Evolutionary conservation across 2,888 invertebrate species (phyloP), one percentile per base, ranked within the genome.

Genomic region (Odontocerum albicorne): DNA sequence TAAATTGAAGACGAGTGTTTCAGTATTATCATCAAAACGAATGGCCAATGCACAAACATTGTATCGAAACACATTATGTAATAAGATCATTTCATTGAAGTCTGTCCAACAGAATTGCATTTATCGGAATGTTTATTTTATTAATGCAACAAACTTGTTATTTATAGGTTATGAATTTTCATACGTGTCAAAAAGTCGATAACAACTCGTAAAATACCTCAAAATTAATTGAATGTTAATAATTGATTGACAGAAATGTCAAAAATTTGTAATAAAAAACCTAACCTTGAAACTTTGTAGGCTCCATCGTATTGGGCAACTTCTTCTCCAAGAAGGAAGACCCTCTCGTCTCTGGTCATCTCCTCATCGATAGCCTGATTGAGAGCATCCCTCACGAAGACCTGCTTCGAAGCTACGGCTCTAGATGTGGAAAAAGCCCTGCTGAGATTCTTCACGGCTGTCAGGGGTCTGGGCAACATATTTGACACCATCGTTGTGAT

Each of bases 261-360:
- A n/a, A 15, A 36, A 4, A 43, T 7, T 22, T 21, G 22, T 27
- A 27, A 27, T 27, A 27, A n/a, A n/a, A n/a, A n/a, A n/a, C n/a
- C n/a, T n/a, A 64, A 77, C 73, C 82, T 80, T 57, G 87, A 88
- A 20, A 98, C 91, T 88, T 97, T 92, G 70, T 98, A 98, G 43
- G 97, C 96, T 60, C 98, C 98, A 70, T 98, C 97, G 68, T 97
- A 98, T 73, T 91, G 87, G n/a, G 97, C 98, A 1, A 99, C 98
- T 77, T 99, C 99, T 72, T 99, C 98, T 33, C 98, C 99, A 60
- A 97, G 66, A 35, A 96, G 68, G 70, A 96, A 96, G 0, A 96
- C 95, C 57, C 81, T 82, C 22, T 96, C 94, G 70, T 99, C 98
- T 57, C 88, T 82, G 65, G 88, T 87, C 85, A 99, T 90, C 77